These are phyloP conservation scores for Pocillopora verrucosa DNA, from an alignment of 64 coral and sea anemone genomes.

Conservation along the genomic window DNA sequence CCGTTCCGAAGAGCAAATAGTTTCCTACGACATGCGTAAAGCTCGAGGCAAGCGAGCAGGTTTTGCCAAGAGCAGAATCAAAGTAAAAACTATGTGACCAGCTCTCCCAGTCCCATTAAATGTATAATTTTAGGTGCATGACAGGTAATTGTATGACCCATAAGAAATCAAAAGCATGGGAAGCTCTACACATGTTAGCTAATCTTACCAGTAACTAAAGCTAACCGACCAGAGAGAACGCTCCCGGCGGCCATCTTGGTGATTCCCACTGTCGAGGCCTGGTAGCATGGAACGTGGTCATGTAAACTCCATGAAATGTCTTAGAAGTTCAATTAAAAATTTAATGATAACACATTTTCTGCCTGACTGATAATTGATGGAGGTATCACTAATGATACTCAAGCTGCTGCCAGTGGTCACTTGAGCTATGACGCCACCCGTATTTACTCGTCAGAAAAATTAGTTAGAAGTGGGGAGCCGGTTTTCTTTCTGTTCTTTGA, in stretches of 20 bases:
- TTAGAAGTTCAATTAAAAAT: too few relatives aligned
- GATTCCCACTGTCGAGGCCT: neutral
- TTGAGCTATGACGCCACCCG: neutral
- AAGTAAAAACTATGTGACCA: too few relatives aligned
- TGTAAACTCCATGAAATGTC: slow-evolving; percentile 10
- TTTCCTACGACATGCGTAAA: too few relatives aligned
- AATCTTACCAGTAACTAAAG: slow-evolving; percentile 67
- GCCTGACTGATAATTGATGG: neutral
- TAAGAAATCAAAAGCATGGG: too few relatives aligned
- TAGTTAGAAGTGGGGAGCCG: neutral
- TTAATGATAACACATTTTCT: neutral
- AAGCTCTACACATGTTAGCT: too few relatives aligned
- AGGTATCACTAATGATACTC: neutral
- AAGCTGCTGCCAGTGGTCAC: neutral
- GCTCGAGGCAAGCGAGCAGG: too few relatives aligned
- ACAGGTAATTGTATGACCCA: too few relatives aligned
- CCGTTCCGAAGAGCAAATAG: too few relatives aligned
- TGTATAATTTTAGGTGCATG: too few relatives aligned
- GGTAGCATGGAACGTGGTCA: neutral
- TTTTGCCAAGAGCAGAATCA: too few relatives aligned
- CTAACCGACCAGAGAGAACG: slow-evolving; percentile 50
- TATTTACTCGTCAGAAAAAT: slow-evolving; percentile 3
- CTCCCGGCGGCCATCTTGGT: slow-evolving; percentile 35
- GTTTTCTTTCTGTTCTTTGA: neutral
- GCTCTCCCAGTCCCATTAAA: too few relatives aligned